Evolutionary conservation across 2,797 vertebrate genomes (phyloP).

Genomic region (Sphenopsis melanotis): DNA sequence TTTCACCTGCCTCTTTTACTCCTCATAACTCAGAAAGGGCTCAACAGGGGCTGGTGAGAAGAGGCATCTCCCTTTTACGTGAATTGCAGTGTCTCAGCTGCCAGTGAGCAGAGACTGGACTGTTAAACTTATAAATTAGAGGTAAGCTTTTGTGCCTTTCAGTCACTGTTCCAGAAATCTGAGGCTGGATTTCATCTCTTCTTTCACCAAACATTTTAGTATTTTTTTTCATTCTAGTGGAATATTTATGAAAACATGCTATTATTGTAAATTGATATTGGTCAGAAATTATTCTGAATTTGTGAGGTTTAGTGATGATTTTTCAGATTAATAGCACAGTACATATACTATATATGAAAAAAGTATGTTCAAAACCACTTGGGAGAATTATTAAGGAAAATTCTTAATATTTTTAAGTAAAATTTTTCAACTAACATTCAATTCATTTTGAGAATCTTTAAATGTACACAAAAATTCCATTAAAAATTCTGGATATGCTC

Average conservation of each 20-base stretch:
- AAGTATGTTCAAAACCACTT: background rate
- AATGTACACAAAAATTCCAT: background rate
- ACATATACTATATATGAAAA: background rate
- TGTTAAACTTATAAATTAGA: background rate
- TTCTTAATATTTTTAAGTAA: background rate
- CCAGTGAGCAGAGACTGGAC: accelerated
- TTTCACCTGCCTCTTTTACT: background rate
- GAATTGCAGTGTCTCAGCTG: background rate
- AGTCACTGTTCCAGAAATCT: background rate
- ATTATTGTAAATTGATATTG: background rate
- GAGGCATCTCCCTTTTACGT: background rate
- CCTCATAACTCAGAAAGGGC: background rate
- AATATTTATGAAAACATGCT: background rate
- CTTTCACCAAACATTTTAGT: background rate
- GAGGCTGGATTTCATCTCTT: background rate
- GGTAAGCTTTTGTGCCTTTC: background rate
- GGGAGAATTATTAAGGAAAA: background rate
- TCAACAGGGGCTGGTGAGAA: background rate
- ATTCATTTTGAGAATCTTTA: background rate
- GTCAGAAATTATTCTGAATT: background rate
- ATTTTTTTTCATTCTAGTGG: background rate
- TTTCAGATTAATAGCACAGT: background rate
- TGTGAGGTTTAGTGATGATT: background rate
- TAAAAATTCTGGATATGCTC: accelerated
- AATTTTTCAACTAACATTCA: background rate